Conservation (phyloP, 1,140 invertebrate genomes). For the Drosophila grimshawi region DNA sequence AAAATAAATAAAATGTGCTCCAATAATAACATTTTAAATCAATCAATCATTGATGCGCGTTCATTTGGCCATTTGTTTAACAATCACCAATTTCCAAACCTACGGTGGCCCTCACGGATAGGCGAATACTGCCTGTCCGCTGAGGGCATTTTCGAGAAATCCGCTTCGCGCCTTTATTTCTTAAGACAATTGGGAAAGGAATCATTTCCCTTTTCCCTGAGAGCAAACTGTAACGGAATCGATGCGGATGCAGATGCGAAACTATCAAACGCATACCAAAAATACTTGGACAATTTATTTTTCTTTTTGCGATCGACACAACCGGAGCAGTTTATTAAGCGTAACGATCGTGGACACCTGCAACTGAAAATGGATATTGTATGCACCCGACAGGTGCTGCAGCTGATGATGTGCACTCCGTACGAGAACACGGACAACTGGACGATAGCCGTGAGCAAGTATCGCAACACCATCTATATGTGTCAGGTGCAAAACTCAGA, state of each 20-base stretch:
- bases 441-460: slow-evolving; percentile 45
- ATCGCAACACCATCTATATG: slow-evolving; percentile 55
- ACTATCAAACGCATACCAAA: neutral
- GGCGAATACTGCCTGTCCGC: slow-evolving; percentile 52
- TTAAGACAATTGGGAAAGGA: slow-evolving; percentile 1
- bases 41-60: slow-evolving; percentile 18
- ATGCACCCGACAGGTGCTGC: slow-evolving; percentile 48
- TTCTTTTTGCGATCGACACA: slow-evolving; percentile 18
- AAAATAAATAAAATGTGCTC: slow-evolving; percentile 8
- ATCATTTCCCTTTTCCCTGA: slow-evolving; percentile 36
- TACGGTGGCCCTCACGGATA: neutral
- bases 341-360: neutral
- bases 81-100: neutral
- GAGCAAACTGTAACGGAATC: neutral
- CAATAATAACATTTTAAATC: slow-evolving; percentile 16
- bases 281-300: slow-evolving; percentile 51
- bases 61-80: neutral
- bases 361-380: slow-evolving; percentile 41
- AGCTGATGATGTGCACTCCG: slow-evolving; percentile 56
- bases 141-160: slow-evolving; percentile 31
- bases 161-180: slow-evolving; percentile 10
- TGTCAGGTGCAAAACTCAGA: slow-evolving; percentile 5
- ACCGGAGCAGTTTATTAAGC: neutral
- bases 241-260: neutral
- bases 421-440: slow-evolving; percentile 51